Base-by-base conservation (phyloP, 2,113 vertebrate species). In the Laterallus jamaicensis region DNA sequence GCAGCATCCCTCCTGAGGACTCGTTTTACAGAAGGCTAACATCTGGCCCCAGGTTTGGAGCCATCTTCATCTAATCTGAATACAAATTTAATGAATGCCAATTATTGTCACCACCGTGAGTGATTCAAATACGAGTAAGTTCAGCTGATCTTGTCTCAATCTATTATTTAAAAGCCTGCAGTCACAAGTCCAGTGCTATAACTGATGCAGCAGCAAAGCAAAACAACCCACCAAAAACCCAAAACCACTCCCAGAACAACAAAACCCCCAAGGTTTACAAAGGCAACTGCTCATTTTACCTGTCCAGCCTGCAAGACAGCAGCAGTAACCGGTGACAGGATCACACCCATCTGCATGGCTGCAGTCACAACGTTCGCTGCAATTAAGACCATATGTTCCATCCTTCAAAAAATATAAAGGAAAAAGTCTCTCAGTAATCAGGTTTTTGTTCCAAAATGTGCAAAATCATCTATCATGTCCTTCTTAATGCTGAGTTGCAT, bases 301-400 rank as follows among this genome's bases (percentile, higher is more conserved):
- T 98, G 99, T 99, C 99, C 99, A 99, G 37, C 99, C 99, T 0
- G 99, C 98, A 24, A 99, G 98, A 95, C 99, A 99, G 97, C 98
- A 99, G 95, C 99, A 99, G 96, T 99, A 98, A 15, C 99, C 99
- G 0, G 98, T 99, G 93, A 99, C 94, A 25, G 99, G 98, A 55
- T 99, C 99, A 10, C 99, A 99, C 63, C 99, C 99, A 12, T 99
- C 98, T 0, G 99, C 99, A 0, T 99, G 99, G 97, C 98, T 98
- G 66, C 99, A 99, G 96, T 99, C 99, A 95, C 99, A 99, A 37
- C 35, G 98, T 90, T 99, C 98, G 0, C 98, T 98, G 96, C 99
- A 99, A 84, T 99, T 99, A 92, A 99, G 96, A 74, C 99, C 99
- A 29, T 99, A 99, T 2, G 98, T 99, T 89, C 99, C 99, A 44